Evolutionary conservation across 2,113 vertebrate genomes (phyloP).

Genomic region (Periophthalmodon schlosseri): DNA sequence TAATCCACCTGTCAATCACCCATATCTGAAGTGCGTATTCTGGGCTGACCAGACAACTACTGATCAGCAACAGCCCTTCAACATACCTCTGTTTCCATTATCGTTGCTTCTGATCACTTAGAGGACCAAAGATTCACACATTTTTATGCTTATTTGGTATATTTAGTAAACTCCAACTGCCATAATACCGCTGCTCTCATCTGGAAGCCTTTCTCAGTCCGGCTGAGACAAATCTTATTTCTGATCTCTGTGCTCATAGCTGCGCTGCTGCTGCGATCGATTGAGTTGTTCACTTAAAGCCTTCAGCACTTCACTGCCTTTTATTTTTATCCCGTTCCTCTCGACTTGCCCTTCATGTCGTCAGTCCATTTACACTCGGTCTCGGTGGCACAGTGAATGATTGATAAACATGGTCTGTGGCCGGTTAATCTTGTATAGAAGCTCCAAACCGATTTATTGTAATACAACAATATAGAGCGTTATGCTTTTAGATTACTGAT

Average conservation of each 20-base stretch:
- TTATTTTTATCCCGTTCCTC: slow-evolving; percentile 38
- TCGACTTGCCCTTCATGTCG: slow-evolving; percentile 16
- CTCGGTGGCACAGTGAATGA: slow-evolving; percentile 45
- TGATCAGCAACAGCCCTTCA: too few relatives aligned
- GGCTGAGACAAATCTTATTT: slow-evolving; percentile 58
- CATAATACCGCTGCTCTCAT: slow-evolving; percentile 24
- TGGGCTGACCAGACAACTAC: too few relatives aligned
- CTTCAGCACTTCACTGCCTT: slow-evolving; percentile 32
- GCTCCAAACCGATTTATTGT: slow-evolving; percentile 5
- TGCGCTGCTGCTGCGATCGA: slow-evolving; percentile 44
- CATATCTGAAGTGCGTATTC: too few relatives aligned
- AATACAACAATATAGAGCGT: not conserved
- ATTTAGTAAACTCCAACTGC: not conserved
- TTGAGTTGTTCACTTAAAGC: slow-evolving; percentile 47
- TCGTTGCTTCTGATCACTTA: too few relatives aligned
- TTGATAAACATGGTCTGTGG: slow-evolving; percentile 36
- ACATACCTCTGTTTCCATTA: too few relatives aligned
- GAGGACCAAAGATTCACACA: not conserved
- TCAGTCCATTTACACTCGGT: slow-evolving; percentile 28
- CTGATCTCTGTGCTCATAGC: slow-evolving; percentile 30
- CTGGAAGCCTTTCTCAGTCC: slow-evolving; percentile 8
- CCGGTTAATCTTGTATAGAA: slow-evolving; percentile 37
- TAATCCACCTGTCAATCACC: too few relatives aligned
- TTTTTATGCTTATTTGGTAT: not conserved
- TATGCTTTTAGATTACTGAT: not conserved